A percentile compares a stretch with the other conserved stretches of the same genome.
Evolutionary conservation across 2,113 vertebrate genomes (phyloP).

Genomic region (Carlito syrichta): DNA sequence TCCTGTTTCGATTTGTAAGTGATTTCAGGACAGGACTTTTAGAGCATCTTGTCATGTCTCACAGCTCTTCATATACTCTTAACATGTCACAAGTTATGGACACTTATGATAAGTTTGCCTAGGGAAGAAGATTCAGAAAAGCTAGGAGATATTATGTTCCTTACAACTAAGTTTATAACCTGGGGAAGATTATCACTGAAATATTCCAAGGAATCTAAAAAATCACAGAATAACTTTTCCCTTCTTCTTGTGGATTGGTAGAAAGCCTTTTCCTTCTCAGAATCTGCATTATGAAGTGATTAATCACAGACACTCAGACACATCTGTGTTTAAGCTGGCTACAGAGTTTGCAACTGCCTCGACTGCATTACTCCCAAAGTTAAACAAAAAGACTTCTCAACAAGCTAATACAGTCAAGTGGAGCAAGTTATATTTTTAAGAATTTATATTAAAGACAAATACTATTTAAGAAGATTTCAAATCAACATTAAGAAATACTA

Average conservation of each 20-base stretch:
- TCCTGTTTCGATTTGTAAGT: not conserved
- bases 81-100: not conserved
- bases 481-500: constrained; percentile 22
- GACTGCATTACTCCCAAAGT: not conserved
- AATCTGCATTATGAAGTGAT: not conserved
- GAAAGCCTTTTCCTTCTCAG: not conserved
- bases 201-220: not conserved
- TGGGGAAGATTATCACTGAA: not conserved
- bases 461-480: constrained; percentile 23
- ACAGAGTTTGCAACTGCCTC: not conserved
- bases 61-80: not conserved
- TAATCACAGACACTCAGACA: not conserved
- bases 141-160: not conserved
- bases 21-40: not conserved
- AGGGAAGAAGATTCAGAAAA: not conserved
- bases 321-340: not conserved
- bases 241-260: not conserved
- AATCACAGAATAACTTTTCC: not conserved
- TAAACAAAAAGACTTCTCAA: not conserved
- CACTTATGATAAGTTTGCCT: not conserved
- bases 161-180: not conserved
- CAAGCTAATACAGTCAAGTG: not conserved
- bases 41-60: not conserved
- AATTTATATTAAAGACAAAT: constrained; percentile 13
- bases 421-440: constrained; percentile 12